Evolutionary conservation across 2,113 vertebrate species (phyloP).

Genomic region (Pluvialis apricaria): DNA sequence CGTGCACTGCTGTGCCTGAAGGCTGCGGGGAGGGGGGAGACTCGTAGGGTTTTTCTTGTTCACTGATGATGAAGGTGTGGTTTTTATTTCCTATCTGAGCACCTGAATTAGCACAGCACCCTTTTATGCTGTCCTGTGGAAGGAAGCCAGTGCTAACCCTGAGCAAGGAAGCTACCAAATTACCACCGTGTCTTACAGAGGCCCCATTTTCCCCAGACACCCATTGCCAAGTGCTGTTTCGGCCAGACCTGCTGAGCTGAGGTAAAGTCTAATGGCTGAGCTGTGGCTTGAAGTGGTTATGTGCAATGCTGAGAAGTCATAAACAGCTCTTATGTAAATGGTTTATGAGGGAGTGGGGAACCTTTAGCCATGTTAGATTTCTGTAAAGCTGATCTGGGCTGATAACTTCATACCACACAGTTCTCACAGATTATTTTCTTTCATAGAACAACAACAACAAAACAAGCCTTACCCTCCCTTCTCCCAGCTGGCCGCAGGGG

Average conservation of each 20-base stretch:
- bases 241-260: neutral
- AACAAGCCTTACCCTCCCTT: neutral
- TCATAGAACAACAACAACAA: neutral
- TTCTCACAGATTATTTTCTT: constrained; percentile 47
- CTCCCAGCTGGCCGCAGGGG: neutral
- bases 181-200: neutral
- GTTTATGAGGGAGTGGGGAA: constrained; percentile 33
- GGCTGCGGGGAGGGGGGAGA: accelerated
- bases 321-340: constrained; percentile 58
- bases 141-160: neutral
- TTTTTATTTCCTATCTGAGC: neutral
- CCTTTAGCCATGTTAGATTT: constrained; percentile 11
- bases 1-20: neutral
- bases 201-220: neutral
- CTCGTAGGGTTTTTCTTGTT: neutral
- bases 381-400: neutral
- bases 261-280: neutral
- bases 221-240: neutral
- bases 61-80: neutral
- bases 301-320: constrained; percentile 27
- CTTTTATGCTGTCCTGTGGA: neutral
- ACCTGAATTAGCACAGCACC: neutral
- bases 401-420: constrained; percentile 38
- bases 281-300: constrained; percentile 25
- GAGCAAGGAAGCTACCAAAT: neutral